Conservation (phyloP, 2,797 vertebrate species). For the Aselliscus stoliczkanus region DNA sequence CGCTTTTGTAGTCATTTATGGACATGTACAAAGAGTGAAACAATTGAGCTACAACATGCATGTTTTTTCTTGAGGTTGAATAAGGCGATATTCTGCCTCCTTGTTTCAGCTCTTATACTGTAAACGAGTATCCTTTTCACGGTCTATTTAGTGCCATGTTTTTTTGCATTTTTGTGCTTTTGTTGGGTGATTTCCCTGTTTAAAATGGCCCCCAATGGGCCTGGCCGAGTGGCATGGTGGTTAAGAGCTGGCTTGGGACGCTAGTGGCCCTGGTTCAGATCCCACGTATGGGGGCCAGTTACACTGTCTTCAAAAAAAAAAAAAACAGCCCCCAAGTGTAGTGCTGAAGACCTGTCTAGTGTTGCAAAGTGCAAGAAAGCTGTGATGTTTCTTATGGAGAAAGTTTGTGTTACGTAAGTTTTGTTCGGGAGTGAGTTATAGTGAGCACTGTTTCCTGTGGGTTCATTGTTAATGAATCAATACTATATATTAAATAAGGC, state of each 20-base stretch:
- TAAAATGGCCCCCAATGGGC: neutral
- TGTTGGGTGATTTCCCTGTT: neutral
- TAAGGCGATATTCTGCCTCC: neutral
- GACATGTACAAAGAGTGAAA: neutral
- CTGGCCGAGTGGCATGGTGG: too few relatives aligned
- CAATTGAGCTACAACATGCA: neutral
- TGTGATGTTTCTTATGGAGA: neutral
- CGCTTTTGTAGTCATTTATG: neutral
- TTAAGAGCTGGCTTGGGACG: too few relatives aligned
- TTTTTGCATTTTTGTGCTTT: conserved; percentile 5
- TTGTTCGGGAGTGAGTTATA: neutral
- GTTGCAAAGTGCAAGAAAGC: neutral
- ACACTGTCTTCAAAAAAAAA: too few relatives aligned
- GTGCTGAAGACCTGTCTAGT: neutral
- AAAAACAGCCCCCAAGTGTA: neutral
- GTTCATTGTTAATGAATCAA: neutral
- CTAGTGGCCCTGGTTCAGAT: too few relatives aligned
- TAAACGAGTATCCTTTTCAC: neutral
- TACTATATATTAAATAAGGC: too few relatives aligned
- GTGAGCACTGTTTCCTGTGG: neutral
- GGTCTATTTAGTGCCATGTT: neutral
- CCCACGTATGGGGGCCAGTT: too few relatives aligned
- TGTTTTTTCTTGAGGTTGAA: neutral
- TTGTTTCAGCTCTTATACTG: neutral
- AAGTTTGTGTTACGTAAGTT: neutral